phyloP scores from a whole-genome alignment of 2,113 vertebrate species.

The Dromiciops gliroides region DNA sequence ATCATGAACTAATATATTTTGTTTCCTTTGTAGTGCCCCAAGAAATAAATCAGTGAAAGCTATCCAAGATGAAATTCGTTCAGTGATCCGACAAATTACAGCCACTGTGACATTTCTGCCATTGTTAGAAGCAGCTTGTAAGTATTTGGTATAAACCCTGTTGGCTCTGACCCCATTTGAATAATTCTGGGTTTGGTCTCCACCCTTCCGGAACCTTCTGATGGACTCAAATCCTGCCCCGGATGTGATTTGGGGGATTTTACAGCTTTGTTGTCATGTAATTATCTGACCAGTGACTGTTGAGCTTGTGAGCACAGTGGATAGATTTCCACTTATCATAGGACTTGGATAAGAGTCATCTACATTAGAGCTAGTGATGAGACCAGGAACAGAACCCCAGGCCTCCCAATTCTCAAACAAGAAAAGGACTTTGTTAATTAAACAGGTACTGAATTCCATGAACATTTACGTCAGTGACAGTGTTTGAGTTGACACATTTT shows the following conservation, averaged over 20 bases:
- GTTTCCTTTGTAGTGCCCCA: constrained; percentile 84
- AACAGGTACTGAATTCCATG: neutral
- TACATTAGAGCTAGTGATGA: neutral
- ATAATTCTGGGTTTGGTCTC: neutral
- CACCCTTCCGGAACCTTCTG: neutral
- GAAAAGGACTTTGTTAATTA: neutral
- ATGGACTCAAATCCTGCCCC: neutral
- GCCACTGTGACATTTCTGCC: constrained; percentile 97
- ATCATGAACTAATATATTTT: constrained; percentile 13
- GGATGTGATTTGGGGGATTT: neutral
- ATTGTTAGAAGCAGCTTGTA: constrained; percentile 93
- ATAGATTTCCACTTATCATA: neutral
- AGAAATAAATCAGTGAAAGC: constrained; percentile 95
- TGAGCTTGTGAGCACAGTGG: neutral
- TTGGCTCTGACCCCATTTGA: neutral
- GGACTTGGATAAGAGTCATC: neutral
- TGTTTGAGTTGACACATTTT: neutral
- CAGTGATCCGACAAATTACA: constrained; percentile 96
- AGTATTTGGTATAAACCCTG: constrained; percentile 77
- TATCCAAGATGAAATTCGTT: constrained; percentile 97
- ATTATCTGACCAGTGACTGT: neutral
- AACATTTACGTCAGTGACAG: neutral
- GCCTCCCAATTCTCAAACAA: neutral
- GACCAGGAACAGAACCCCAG: neutral
- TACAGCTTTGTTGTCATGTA: neutral